These are phyloP conservation scores for Coptodon rendalli DNA, from an alignment of 2,113 vertebrate species.

Conservation along the genomic window DNA sequence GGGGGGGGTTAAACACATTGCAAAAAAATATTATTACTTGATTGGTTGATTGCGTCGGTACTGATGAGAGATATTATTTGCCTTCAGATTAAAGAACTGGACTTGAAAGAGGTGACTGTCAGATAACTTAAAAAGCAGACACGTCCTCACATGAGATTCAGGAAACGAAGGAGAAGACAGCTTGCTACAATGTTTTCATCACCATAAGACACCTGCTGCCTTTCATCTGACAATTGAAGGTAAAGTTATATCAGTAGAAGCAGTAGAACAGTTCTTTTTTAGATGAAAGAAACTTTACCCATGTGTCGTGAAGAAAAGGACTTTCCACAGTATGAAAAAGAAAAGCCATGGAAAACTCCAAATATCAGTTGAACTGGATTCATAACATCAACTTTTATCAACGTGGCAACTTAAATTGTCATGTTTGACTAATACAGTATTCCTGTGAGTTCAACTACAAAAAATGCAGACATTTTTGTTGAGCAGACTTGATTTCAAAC, in stretches of 20 bases:
- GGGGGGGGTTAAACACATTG: not conserved
- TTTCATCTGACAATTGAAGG: conserved; percentile 22
- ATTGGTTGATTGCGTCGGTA: not conserved
- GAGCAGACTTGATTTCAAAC: not conserved
- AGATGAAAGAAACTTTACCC: not conserved
- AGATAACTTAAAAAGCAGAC: not conserved
- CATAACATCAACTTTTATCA: not conserved
- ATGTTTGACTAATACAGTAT: not conserved
- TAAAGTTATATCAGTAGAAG: not conserved
- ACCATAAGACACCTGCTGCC: not conserved
- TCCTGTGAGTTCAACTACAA: not conserved
- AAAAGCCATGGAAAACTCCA: not conserved
- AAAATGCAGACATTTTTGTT: not conserved
- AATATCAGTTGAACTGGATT: not conserved
- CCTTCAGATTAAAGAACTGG: not conserved
- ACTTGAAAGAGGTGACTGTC: conserved; percentile 15
- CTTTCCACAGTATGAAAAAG: not conserved
- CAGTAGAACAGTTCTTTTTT: not conserved
- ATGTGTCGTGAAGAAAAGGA: not conserved
- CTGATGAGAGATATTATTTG: not conserved
- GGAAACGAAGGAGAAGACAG: not conserved
- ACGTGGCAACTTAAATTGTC: not conserved
- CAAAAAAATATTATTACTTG: not conserved
- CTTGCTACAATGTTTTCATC: not conserved
- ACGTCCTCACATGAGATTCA: not conserved